Evolutionary conservation across 2,113 vertebrate species (phyloP).

Genomic region (Mus musculus): DNA sequence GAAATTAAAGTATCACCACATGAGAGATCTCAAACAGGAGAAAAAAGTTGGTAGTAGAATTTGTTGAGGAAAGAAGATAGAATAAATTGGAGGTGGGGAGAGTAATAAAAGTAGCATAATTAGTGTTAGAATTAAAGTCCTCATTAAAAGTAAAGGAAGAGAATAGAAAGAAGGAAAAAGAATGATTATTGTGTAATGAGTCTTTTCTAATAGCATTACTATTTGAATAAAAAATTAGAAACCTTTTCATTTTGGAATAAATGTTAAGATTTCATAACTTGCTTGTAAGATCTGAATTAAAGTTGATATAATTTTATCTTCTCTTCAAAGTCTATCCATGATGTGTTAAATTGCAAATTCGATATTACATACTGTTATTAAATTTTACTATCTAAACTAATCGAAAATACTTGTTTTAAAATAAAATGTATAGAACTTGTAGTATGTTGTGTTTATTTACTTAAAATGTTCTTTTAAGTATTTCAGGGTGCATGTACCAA

Average conservation of each 20-base stretch:
- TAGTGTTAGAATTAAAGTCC: constrained; percentile 49
- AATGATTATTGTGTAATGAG: not conserved
- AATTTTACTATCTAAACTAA: constrained; percentile 54
- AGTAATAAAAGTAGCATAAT: not conserved
- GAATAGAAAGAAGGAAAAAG: not conserved
- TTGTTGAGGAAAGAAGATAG: constrained; percentile 41
- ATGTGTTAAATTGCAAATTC: constrained; percentile 62
- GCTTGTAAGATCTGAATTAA: constrained; percentile 52
- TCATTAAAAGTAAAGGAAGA: constrained; percentile 9
- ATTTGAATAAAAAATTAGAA: not conserved
- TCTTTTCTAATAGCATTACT: not conserved
- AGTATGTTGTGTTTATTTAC: constrained; percentile 82
- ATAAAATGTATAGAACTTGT: constrained; percentile 80
- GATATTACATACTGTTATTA: constrained; percentile 50
- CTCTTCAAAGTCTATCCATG: constrained; percentile 45
- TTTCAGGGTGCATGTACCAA: constrained; percentile 92
- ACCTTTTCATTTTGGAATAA: constrained; percentile 56
- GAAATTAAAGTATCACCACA: not conserved
- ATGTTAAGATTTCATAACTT: constrained; percentile 56
- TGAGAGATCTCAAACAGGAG: constrained; percentile 21
- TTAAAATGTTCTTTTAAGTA: constrained; percentile 87
- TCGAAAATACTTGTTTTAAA: constrained; percentile 70
- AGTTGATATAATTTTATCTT: constrained; percentile 42
- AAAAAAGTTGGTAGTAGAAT: not conserved
- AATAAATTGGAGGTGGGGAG: not conserved